Evolutionary conservation across 2,113 vertebrate species (phyloP).

Genomic region (Neodontobutis hainanensis): DNA sequence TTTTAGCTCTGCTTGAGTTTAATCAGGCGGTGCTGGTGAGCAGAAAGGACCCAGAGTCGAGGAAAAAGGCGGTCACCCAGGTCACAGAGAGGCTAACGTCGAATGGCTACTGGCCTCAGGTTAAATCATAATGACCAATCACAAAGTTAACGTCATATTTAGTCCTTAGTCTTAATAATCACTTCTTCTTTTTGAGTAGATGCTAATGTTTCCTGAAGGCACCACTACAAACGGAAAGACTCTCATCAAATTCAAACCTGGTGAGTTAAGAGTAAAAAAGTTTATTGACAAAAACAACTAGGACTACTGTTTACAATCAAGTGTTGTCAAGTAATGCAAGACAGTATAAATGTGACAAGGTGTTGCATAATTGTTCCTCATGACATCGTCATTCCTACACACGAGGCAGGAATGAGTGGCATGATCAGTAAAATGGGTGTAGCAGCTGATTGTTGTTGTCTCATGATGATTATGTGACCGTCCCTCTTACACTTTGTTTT

Average conservation of each 20-base stretch:
- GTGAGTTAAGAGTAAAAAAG: constrained; percentile 60
- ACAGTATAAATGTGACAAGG: not conserved
- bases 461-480: not conserved
- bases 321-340: not conserved
- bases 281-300: too few species aligned
- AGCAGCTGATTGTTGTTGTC: not conserved
- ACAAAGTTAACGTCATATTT: not conserved
- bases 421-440: constrained; percentile 14
- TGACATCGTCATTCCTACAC: not conserved
- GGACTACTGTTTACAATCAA: not conserved
- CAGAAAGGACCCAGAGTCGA: constrained; percentile 85
- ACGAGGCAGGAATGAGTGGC: constrained; percentile 12
- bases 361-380: not conserved
- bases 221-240: constrained; percentile 87
- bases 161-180: not conserved
- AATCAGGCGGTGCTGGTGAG: constrained; percentile 89
- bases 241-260: constrained; percentile 89
- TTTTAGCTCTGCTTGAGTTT: constrained; percentile 85
- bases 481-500: not conserved
- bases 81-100: constrained; percentile 84
- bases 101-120: constrained; percentile 88
- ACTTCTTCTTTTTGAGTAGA: constrained; percentile 63
- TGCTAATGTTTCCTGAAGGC: constrained; percentile 90
- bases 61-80: constrained; percentile 82
- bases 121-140: constrained; percentile 36